A percentile compares a stretch with the other conserved stretches of the same genome.
These are phyloP conservation scores for Hippocampus comes DNA, from an alignment of 2,113 vertebrate genomes.

Conservation along the genomic window DNA sequence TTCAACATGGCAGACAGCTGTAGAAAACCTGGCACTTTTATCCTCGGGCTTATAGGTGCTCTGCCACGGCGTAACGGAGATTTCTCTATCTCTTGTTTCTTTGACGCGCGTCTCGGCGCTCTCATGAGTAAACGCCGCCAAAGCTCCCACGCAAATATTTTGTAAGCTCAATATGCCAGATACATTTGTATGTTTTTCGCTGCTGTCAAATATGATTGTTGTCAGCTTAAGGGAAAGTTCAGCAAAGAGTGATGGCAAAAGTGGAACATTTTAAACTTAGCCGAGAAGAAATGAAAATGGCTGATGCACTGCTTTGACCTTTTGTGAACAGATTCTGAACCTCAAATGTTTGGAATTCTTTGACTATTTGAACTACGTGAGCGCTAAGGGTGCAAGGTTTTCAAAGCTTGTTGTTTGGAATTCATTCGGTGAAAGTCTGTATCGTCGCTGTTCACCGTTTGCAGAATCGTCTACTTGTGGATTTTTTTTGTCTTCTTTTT, in stretches of 20 bases:
- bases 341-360: not conserved
- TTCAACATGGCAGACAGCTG: constrained; percentile 12
- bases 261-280: not conserved
- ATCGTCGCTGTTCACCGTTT: not conserved
- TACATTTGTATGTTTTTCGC: not conserved
- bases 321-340: not conserved
- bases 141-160: constrained; percentile 22
- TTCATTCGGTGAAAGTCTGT: not conserved
- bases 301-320: not conserved
- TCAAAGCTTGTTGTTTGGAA: too few relatives aligned
- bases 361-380: not conserved
- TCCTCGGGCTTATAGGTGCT: constrained; percentile 21
- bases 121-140: constrained; percentile 17
- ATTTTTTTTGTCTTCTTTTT: not conserved
- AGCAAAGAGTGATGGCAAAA: not conserved
- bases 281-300: not conserved
- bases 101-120: constrained; percentile 21
- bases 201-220: not conserved
- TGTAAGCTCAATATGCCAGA: constrained; percentile 9
- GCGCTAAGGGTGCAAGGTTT: too few relatives aligned
- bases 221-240: not conserved
- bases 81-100: constrained; percentile 15
- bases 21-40: constrained; percentile 23
- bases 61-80: constrained; percentile 20
- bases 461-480: too few relatives aligned